Conservation (phyloP, 2,797 vertebrate genomes). For the Avahi laniger region DNA sequence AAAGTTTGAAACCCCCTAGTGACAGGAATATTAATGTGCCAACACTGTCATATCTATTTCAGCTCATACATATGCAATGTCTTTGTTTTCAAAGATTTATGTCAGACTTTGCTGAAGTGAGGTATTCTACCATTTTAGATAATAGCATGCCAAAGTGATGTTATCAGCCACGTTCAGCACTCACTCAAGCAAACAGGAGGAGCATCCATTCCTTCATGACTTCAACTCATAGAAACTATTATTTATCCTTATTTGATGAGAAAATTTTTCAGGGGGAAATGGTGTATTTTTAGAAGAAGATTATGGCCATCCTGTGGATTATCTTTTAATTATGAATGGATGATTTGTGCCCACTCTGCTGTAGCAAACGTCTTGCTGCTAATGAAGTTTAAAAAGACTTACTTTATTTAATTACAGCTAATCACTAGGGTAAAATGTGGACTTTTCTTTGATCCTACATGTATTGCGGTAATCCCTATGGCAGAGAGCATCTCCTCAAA, state of each 20-base stretch:
- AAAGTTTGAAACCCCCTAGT: slow-evolving; percentile 99
- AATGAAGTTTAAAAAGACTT: slow-evolving; percentile 99
- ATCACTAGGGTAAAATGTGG: slow-evolving; percentile 95
- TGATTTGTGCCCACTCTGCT: slow-evolving; percentile 98
- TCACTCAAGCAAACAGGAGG: slow-evolving; percentile 83
- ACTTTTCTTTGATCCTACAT: slow-evolving; percentile 96
- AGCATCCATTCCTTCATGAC: slow-evolving; percentile 78
- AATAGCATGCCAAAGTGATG: slow-evolving; percentile 99
- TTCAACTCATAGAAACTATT: slow-evolving; percentile 82
- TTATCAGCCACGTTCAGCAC: slow-evolving; percentile 93
- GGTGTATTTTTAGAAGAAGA: slow-evolving; percentile 95
- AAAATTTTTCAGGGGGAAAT: slow-evolving; percentile 87
- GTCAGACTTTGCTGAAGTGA: slow-evolving; percentile 99
- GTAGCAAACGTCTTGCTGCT: slow-evolving; percentile 96
- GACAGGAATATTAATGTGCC: slow-evolving; percentile 99
- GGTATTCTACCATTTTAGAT: slow-evolving; percentile 99
- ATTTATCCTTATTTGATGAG: slow-evolving; percentile 87
- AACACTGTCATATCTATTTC: slow-evolving; percentile 99
- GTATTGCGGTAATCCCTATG: slow-evolving; percentile 95
- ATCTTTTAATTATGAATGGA: slow-evolving; percentile 99
- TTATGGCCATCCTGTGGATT: slow-evolving; percentile 98
- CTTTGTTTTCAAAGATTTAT: slow-evolving; percentile 99
- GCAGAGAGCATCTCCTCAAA: slow-evolving; percentile 95
- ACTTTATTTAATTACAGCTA: slow-evolving; percentile 99
- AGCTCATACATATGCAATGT: slow-evolving; percentile 96